These are phyloP conservation scores for Spodoptera picta DNA, from an alignment of 2,888 invertebrate genomes.

Conservation along the genomic window DNA sequence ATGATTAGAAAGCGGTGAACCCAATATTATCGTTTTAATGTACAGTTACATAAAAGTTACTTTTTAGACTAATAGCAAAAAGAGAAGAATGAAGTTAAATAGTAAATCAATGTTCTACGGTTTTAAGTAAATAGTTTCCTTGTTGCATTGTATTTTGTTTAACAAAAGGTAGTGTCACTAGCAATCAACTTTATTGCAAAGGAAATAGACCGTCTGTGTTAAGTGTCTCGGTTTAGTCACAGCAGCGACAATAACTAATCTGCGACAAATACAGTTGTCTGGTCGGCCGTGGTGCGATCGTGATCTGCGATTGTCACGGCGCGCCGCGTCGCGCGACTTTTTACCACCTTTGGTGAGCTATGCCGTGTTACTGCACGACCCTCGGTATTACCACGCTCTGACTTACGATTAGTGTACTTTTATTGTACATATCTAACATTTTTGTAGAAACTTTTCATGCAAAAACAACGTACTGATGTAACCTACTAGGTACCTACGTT, in stretches of 20 bases:
- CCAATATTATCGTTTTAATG: constrained; percentile 1
- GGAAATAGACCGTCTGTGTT: constrained; percentile 21
- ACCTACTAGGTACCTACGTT: no score
- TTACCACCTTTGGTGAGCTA: constrained; percentile 85
- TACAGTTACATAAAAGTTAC: constrained; percentile 12
- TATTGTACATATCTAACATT: constrained; percentile 14
- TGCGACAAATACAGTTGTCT: constrained; percentile 72
- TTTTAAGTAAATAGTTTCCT: constrained; percentile 26
- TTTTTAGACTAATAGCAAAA: not conserved
- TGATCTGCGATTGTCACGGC: constrained; percentile 75
- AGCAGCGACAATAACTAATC: constrained; percentile 65
- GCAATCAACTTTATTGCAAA: constrained; percentile 22
- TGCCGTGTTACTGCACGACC: constrained; percentile 76
- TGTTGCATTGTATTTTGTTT: constrained; percentile 20
- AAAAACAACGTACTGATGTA: no score
- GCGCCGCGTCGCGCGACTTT: constrained; percentile 76
- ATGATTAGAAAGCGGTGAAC: constrained; percentile 6
- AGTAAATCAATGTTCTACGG: constrained; percentile 26
- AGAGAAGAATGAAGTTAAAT: constrained; percentile 16
- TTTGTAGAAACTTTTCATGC: constrained; percentile 3
- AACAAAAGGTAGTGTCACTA: constrained; percentile 25
- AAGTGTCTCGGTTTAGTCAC: constrained; percentile 38
- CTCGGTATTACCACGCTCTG: constrained; percentile 61
- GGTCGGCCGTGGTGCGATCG: constrained; percentile 71
- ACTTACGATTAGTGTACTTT: constrained; percentile 36